Evolutionary conservation across 2,113 vertebrate species (phyloP).

Genomic region (Cacatua alba): DNA sequence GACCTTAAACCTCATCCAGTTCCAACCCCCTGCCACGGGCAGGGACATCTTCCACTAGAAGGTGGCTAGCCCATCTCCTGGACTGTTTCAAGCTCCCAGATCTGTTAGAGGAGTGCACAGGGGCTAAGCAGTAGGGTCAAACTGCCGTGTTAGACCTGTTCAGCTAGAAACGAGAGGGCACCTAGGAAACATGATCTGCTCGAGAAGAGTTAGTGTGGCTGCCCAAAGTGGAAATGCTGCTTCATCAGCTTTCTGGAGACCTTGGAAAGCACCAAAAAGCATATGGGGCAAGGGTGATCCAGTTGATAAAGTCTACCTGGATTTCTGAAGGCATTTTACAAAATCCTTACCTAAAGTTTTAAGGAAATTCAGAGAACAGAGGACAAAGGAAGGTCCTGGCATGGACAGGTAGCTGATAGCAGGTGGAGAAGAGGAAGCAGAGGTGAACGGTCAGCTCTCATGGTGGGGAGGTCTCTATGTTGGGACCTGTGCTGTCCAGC

Average conservation of each 20-base stretch:
- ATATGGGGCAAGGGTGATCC: rapidly evolving
- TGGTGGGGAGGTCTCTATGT: not conserved
- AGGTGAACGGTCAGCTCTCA: not conserved
- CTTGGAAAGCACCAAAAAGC: not conserved
- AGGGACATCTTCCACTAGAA: not conserved
- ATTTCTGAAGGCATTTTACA: not conserved
- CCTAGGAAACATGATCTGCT: not conserved
- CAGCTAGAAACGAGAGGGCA: not conserved
- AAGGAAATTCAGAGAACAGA: not conserved
- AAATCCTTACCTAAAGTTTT: not conserved
- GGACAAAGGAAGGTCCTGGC: not conserved
- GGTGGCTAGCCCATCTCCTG: not conserved
- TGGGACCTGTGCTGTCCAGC: not conserved
- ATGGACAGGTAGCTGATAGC: not conserved
- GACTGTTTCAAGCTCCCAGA: not conserved
- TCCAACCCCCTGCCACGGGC: not conserved
- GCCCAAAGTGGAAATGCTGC: not conserved
- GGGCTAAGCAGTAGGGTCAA: no score
- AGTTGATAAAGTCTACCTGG: not conserved
- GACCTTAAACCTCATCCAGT: not conserved
- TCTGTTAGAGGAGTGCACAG: not conserved
- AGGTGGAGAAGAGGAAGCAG: not conserved
- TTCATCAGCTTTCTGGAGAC: not conserved
- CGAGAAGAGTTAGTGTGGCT: rapidly evolving
- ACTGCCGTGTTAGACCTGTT: rapidly evolving